Conservation (phyloP, 2,113 vertebrate genomes). For the Chroicocephalus ridibundus region DNA sequence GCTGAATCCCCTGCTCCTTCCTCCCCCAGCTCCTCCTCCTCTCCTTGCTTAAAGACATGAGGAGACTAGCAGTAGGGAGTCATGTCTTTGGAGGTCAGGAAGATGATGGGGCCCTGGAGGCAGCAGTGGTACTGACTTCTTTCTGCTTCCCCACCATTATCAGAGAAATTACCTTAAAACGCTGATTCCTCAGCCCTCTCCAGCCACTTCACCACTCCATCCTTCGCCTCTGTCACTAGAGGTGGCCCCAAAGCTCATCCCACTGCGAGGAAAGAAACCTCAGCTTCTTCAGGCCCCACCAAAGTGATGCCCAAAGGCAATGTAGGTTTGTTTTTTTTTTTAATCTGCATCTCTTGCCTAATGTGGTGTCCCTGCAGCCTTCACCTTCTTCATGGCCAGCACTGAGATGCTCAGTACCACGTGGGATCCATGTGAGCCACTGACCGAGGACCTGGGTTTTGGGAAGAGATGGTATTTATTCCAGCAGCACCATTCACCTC, state of each 20-base stretch:
- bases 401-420: not conserved
- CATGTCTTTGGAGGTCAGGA: not conserved
- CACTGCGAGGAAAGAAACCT: not conserved
- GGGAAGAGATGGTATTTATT: not conserved
- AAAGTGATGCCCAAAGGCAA: not conserved
- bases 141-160: not conserved
- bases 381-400: not conserved
- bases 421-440: not conserved
- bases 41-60: not conserved
- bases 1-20: not conserved
- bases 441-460: not conserved
- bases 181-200: not conserved
- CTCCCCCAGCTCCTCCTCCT: not conserved
- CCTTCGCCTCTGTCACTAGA: not conserved
- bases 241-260: not conserved
- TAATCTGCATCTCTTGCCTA: not conserved
- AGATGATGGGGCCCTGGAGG: not conserved
- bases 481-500: not conserved
- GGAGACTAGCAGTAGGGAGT: not conserved
- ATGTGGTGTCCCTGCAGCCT: not conserved
- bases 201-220: not conserved
- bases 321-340: not conserved
- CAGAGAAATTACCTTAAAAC: not conserved
- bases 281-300: not conserved
- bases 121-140: not conserved